Evolutionary conservation across 1,140 invertebrate genomes (phyloP), one percentile per base, ranked within the genome.

Genomic region (Linepithema humile): DNA sequence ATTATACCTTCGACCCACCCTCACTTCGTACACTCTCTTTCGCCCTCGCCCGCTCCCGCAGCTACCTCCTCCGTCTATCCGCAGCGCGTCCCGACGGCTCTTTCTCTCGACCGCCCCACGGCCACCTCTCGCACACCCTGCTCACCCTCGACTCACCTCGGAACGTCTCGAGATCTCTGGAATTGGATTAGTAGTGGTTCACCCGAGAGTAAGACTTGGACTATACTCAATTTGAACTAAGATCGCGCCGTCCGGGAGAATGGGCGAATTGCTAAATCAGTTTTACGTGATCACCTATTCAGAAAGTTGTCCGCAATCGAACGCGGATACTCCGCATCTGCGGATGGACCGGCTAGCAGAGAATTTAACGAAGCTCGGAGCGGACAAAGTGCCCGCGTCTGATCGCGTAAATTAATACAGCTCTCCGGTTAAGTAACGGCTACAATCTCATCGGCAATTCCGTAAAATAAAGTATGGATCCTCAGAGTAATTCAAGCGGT

Each of bases 281-380:
- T 94, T 94, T 94, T 94, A 94, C 94, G 92, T 94, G 93, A 94
- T 94, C 94, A 94, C 93, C 94, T 94, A 94, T 94, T 94, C 94
- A 94, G 90, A 92, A 94, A 94, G 93, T 94, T 94, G 93, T 91
- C 86, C 88, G 88, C 86, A 88, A 92, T 91, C 88, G 89, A 92
- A 92, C 78, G 83, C 85, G 89, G 90, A 92, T 92, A 90, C 89
- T 90, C 90, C 84, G 86, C 88, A 84, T 59, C 20, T 1, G 29
- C 32, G 53, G 67, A 38, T 82, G 70, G 84, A 83, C 84, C 45
- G 86, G 87, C 86, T 78, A 82, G 23, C 78, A 77, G 53, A 55
- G 26, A 67, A 70, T 64, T 78, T 88, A 74, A 88, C 53, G 67
- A 48, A 26, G 20, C 15, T 12, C 26, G 10, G 43, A 77, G 40